Evolutionary conservation across 2,113 vertebrate species (phyloP), one percentile per base, ranked within the genome.

Genomic region (Corythoichthys intestinalis): DNA sequence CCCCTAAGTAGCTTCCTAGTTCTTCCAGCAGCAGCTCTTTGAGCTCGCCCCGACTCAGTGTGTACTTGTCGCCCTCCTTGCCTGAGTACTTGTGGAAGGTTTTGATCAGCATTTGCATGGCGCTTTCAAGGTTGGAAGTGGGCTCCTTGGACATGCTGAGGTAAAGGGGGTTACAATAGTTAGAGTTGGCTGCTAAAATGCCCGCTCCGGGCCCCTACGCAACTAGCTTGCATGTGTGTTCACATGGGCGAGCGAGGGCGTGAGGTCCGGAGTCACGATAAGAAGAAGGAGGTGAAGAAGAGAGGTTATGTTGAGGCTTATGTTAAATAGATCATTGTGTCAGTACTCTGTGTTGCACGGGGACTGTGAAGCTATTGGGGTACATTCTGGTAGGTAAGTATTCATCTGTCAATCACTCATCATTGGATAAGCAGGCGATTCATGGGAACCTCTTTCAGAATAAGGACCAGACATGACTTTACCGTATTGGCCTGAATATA

Each of bases 21-120:
- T 94, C 93, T 56, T 93, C 87, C 20, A 89, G 69, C 62, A 96
- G 89, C 73, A 96, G 86, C 67, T 94, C 93, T 86, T 93, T 94
- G n/a, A 96, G 88, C 53, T 96, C 94, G 0, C 72, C 86, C 62
- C 89, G 76, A 77, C 93, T 94, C 65, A 94, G 88, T 0, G 93
- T 94, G 73, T 92, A 91, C 69, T 94, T 95, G 90, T 94, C 91
- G 0, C 93, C 94, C 75, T 96, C 93, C 83, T 91, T 92, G 11
- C 94, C 94, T 0, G 94, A 94, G 17, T 96, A 95, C 79, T 94
- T 94, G 82, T 95, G 94, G 87, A 95, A 96, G 64, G 92, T 93
- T 77, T 88, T 92, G 72, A 95, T 94, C 81, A 96, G 86, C 54
- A 93, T 93, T 72, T 93, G 89, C 92, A 96, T 91, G 84, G 92